Evolutionary conservation across 2,888 invertebrate genomes (phyloP).

Genomic region (Gnatocerus cornutus): DNA sequence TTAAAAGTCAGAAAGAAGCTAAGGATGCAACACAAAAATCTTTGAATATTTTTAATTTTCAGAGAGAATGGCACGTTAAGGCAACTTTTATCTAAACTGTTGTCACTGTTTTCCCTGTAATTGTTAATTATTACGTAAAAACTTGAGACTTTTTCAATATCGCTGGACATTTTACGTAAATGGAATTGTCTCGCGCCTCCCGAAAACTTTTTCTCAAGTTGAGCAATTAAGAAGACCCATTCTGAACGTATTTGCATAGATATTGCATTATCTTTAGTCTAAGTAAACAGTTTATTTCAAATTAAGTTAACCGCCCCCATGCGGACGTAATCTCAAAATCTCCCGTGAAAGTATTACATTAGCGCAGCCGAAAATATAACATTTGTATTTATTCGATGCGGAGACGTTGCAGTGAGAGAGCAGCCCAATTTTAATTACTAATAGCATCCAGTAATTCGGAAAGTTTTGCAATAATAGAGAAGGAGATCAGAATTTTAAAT

Average conservation of each 20-base stretch:
- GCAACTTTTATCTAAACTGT: too few relatives aligned
- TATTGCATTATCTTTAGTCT: constrained; percentile 23
- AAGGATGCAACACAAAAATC: too few relatives aligned
- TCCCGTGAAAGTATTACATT: not conserved
- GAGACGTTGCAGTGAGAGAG: constrained; percentile 1
- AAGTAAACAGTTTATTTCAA: constrained; percentile 28
- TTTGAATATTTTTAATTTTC: too few relatives aligned
- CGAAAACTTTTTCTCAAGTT: constrained; percentile 12
- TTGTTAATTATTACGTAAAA: constrained; percentile 3
- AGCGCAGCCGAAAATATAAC: not conserved
- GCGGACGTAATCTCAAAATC: constrained; percentile 5
- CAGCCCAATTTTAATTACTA: constrained; percentile 33
- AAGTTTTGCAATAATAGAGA: constrained; percentile 40
- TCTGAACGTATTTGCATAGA: constrained; percentile 30
- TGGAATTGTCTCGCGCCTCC: not conserved
- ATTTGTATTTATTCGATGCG: constrained; percentile 6
- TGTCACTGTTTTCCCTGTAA: not conserved
- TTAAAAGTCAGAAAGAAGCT: too few relatives aligned
- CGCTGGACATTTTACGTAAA: not conserved
- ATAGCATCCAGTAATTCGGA: constrained; percentile 30
- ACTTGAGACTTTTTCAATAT: constrained; percentile 6
- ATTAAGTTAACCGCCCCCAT: constrained; percentile 16
- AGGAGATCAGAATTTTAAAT: constrained; percentile 43
- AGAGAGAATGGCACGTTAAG: too few relatives aligned
- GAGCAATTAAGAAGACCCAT: constrained; percentile 23